Evolutionary conservation across 2,888 invertebrate species (phyloP), one percentile per base, ranked within the genome.

Genomic region (Teleogryllus oceanicus): DNA sequence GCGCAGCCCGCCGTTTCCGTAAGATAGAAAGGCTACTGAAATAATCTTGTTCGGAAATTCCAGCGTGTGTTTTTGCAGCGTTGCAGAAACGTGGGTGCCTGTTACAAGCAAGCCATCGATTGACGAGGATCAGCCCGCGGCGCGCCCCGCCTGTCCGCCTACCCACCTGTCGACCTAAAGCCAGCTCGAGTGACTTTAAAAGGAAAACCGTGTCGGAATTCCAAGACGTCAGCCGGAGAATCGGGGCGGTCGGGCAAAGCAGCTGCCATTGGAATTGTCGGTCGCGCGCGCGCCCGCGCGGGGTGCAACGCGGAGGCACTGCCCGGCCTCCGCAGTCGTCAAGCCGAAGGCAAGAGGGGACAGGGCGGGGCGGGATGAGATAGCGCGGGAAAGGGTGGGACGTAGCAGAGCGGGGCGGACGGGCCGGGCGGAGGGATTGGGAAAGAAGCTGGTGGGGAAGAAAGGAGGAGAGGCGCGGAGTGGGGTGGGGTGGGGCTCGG

Each of bases 41-140:
- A 62, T 62, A 62, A 62, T 62, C 62, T 62, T n/a, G 62, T n/a
- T 13, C 16, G 16, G 62, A 62, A 62, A 62, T 62, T 62, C 62
- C 62, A 62, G 62, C 11, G n/a, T 18, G n/a, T 62, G 62, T 62
- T 62, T 37, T 62, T 62, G 62, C 62, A n/a, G n/a, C 62, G n/a
- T n/a, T 62, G 62, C 62, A n/a, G 62, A 62, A 62, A 18, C 16
- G 62, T 18, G 62, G 16, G 62, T 62, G 37, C 37, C n/a, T 62
- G 16, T 62, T 62, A 62, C 62, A 62, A 62, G 62, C 13, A 62
- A 62, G 62, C 62, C n/a, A 13, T 62, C 62, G 62, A 62, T 62
- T 62, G 62, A 62, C 62, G 62, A 62, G 62, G 62, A 62, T 62
- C 62, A 62, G 62, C 62, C n/a, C 62, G 62, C 13, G 62, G 62